Conservation (phyloP, 1,140 invertebrate genomes). For the Harpegnathos saltator region DNA sequence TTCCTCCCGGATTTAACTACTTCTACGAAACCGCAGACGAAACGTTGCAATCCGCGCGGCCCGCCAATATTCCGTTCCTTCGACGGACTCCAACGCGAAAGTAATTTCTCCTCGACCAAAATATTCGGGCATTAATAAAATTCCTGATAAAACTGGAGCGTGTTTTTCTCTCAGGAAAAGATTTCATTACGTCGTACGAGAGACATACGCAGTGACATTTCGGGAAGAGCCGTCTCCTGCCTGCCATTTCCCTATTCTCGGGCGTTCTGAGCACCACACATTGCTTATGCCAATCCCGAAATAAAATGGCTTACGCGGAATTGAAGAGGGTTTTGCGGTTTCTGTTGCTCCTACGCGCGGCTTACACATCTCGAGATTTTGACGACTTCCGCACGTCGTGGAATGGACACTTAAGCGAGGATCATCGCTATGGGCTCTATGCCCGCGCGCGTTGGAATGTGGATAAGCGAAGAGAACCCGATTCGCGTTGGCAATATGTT, state of each 20-base stretch:
- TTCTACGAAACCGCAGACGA: not conserved
- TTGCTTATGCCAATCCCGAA: constrained; percentile 42
- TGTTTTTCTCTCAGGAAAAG: not conserved
- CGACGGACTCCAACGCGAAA: too few species aligned
- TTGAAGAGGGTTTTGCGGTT: constrained; percentile 32
- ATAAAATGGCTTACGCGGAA: constrained; percentile 33
- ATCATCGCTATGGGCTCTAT: constrained; percentile 26
- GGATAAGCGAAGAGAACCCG: constrained; percentile 38
- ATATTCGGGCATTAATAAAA: too few species aligned
- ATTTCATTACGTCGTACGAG: constrained; percentile 6
- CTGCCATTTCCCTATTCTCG: constrained; percentile 13
- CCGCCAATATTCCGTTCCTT: too few species aligned
- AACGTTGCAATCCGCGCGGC: too few species aligned
- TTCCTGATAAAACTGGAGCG: too few species aligned
- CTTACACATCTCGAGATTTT: constrained; percentile 42
- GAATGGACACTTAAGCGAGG: constrained; percentile 44
- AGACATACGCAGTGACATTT: not conserved
- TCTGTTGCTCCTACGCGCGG: constrained; percentile 10
- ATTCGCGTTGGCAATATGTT: constrained; percentile 35
- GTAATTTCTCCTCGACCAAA: too few species aligned
- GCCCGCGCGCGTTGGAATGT: constrained; percentile 19
- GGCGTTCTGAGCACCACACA: not conserved
- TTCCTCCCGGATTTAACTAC: constrained; percentile 14
- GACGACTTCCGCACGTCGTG: constrained; percentile 4
- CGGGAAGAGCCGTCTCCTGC: not conserved